Conservation (phyloP, 1,140 invertebrate genomes). For the Brachionus angularis region DNA sequence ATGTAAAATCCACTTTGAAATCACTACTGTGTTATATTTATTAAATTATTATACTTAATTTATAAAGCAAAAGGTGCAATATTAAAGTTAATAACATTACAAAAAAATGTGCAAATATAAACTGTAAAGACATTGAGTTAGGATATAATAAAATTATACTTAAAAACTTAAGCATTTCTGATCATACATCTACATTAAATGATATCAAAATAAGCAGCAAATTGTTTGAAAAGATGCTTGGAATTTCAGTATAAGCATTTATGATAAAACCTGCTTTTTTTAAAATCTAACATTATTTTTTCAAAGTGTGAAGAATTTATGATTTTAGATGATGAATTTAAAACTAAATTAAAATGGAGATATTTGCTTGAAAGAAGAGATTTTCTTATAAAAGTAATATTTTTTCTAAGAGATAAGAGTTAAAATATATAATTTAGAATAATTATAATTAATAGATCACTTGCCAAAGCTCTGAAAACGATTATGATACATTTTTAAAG, state of each 20-base stretch:
- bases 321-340: neutral
- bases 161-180: neutral
- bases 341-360: slow-evolving; percentile 19
- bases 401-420: no score
- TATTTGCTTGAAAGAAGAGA: slow-evolving; percentile 17
- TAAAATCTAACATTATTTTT: neutral
- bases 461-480: slow-evolving; percentile 28
- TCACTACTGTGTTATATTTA: no score
- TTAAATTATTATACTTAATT: neutral
- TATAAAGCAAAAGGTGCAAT: slow-evolving; percentile 33
- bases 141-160: slow-evolving; percentile 5
- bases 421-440: neutral
- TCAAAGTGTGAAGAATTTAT: slow-evolving; percentile 27
- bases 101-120: slow-evolving; percentile 22
- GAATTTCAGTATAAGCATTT: slow-evolving; percentile 19
- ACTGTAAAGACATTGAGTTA: neutral
- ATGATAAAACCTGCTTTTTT: neutral
- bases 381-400: neutral
- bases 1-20: no score
- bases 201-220: neutral
- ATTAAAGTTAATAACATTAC: neutral
- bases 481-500: slow-evolving; percentile 14
- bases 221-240: slow-evolving; percentile 20
- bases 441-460: neutral
- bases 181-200: slow-evolving; percentile 15